Percentiles rank a stretch among this genome's conserved stretches.
phyloP scores from a whole-genome alignment of 2,113 vertebrate genomes.

The Halichoeres trimaculatus region DNA sequence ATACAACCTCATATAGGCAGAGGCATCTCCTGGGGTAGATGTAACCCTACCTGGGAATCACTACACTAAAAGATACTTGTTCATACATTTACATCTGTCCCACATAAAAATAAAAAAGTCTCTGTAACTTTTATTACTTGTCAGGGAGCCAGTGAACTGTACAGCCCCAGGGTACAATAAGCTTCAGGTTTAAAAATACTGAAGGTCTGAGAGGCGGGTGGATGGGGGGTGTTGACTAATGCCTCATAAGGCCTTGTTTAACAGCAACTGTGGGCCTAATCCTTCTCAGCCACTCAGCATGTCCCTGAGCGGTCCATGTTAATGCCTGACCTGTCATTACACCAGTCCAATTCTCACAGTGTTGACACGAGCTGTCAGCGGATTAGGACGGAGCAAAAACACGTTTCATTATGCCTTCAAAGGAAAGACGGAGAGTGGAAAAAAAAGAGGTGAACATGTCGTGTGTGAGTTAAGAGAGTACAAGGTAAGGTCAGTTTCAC shows the following conservation, averaged over 20 bases:
- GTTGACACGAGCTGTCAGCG: slow-evolving; percentile 77
- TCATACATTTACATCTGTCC: slow-evolving; percentile 11
- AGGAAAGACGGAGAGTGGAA: slow-evolving; percentile 13
- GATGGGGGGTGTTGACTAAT: slow-evolving; percentile 40
- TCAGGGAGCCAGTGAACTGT: slow-evolving; percentile 25
- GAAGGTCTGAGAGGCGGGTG: background rate
- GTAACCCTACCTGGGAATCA: background rate
- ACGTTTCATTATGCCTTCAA: slow-evolving; percentile 53
- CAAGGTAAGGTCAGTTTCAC: slow-evolving; percentile 44
- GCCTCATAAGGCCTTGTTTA: slow-evolving; percentile 69
- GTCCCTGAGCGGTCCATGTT: slow-evolving; percentile 73
- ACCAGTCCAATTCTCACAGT: slow-evolving; percentile 58
- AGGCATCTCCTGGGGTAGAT: too few relatives aligned
- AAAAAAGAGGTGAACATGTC: slow-evolving; percentile 7
- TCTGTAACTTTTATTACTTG: slow-evolving; percentile 11
- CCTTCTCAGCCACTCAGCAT: slow-evolving; percentile 39
- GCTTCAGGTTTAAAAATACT: slow-evolving; percentile 25
- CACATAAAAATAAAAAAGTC: slow-evolving; percentile 11
- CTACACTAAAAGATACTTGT: background rate
- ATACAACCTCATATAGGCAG: too few relatives aligned
- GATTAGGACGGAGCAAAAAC: slow-evolving; percentile 69
- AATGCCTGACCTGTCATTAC: slow-evolving; percentile 77
- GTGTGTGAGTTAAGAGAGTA: slow-evolving; percentile 31
- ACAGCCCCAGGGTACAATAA: slow-evolving; percentile 38
- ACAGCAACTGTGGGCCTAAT: slow-evolving; percentile 57